Evolutionary conservation across 1,140 invertebrate genomes (phyloP).

Genomic region (Bactericera cockerelli): DNA sequence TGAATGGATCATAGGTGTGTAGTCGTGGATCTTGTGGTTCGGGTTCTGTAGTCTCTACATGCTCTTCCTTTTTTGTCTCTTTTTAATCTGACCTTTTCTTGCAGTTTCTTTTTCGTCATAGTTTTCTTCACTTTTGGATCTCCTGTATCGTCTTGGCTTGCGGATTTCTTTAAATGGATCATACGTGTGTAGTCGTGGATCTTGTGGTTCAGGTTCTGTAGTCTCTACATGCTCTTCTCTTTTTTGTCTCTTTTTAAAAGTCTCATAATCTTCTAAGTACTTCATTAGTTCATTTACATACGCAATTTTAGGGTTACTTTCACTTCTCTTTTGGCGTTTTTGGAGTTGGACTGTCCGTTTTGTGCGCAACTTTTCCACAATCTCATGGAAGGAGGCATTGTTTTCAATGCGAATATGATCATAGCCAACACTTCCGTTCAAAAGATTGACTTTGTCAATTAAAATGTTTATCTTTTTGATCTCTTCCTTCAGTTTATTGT

Average conservation of each 20-base stretch:
- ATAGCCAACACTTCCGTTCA: background rate
- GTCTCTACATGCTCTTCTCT: background rate
- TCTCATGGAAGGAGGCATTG: background rate
- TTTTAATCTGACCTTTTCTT: background rate
- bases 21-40: too few species aligned
- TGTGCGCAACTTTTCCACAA: background rate
- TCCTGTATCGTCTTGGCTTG: background rate
- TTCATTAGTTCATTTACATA: background rate
- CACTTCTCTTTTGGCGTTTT: background rate
- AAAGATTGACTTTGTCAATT: background rate
- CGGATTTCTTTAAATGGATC: too few species aligned
- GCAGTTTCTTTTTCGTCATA: background rate
- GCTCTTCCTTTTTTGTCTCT: background rate
- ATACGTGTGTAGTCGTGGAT: too few species aligned
- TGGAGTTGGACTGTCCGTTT: background rate
- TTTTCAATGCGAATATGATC: background rate
- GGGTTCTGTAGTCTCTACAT: too few species aligned
- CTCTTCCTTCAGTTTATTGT: background rate
- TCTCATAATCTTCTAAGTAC: background rate
- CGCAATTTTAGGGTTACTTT: background rate
- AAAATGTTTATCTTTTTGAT: background rate
- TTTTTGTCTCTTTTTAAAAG: background rate
- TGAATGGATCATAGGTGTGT: too few species aligned
- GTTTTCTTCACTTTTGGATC: slow-evolving; percentile 5
- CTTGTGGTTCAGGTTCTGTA: too few species aligned